phyloP scores from a whole-genome alignment of 2,888 invertebrate species.

The Drosophila silvestris region DNA sequence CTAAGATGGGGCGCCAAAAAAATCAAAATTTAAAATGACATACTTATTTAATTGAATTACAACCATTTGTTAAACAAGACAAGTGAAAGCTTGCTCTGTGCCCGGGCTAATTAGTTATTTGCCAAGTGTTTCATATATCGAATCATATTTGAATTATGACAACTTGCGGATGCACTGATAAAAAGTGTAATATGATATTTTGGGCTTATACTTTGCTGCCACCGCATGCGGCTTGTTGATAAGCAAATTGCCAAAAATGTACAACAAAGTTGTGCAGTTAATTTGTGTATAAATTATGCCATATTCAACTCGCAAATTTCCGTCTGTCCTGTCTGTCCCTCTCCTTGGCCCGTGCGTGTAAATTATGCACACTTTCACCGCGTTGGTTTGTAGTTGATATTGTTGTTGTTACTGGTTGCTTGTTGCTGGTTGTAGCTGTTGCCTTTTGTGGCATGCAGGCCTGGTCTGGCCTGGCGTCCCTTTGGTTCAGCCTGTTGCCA shows the following conservation, averaged over 20 bases:
- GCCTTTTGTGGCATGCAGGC: slow-evolving; percentile 37
- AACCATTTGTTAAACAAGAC: not conserved
- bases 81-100: slow-evolving; percentile 55
- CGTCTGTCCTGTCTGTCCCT: slow-evolving; percentile 11
- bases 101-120: slow-evolving; percentile 40
- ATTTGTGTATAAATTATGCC: slow-evolving; percentile 48
- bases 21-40: not conserved
- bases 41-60: not conserved
- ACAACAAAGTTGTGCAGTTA: slow-evolving; percentile 58
- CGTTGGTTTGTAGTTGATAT: slow-evolving; percentile 40
- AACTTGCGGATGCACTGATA: slow-evolving; percentile 43
- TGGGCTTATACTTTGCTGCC: slow-evolving; percentile 30
- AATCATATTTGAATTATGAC: slow-evolving; percentile 74
- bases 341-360: slow-evolving; percentile 66
- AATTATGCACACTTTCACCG: slow-evolving; percentile 79
- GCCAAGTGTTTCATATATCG: slow-evolving; percentile 23
- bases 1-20: slow-evolving; percentile 7
- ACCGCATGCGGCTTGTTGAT: slow-evolving; percentile 73
- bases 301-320: slow-evolving; percentile 1
- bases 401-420: slow-evolving; percentile 14
- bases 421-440: slow-evolving; percentile 19
- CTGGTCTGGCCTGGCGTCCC: slow-evolving; percentile 35
- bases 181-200: slow-evolving; percentile 59
- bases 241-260: slow-evolving; percentile 74
- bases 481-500: slow-evolving; percentile 47